Conservation (phyloP, 2,888 invertebrate species). For the Leucoma salicis region DNA sequence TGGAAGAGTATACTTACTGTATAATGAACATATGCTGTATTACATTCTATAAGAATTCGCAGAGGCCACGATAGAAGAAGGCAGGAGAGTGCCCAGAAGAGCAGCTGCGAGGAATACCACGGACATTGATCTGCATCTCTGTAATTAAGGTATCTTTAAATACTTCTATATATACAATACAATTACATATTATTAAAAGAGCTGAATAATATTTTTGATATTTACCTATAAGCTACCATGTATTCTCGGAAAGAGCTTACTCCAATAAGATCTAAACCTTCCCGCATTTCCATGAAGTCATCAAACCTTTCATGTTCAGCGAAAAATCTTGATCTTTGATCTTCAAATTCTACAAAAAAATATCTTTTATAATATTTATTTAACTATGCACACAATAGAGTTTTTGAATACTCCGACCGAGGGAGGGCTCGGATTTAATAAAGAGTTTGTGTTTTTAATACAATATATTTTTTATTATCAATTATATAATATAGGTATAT, state of each 20-base stretch:
- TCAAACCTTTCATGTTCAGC: slow-evolving; percentile 90
- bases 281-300: slow-evolving; percentile 93
- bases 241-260: slow-evolving; percentile 82
- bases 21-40: slow-evolving; percentile 91
- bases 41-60: slow-evolving; percentile 89
- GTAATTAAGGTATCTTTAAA: slow-evolving; percentile 35
- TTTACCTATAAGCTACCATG: slow-evolving; percentile 78
- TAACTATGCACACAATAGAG: too few species aligned
- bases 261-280: slow-evolving; percentile 88
- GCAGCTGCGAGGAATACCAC: slow-evolving; percentile 86
- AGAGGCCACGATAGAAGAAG: slow-evolving; percentile 92
- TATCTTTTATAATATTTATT: too few species aligned
- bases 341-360: slow-evolving; percentile 86
- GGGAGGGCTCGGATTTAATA: too few species aligned
- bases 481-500: too few species aligned
- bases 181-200: background rate
- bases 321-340: slow-evolving; percentile 89
- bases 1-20: slow-evolving; percentile 84
- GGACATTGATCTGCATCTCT: slow-evolving; percentile 79
- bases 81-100: slow-evolving; percentile 89
- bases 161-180: background rate
- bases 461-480: too few species aligned
- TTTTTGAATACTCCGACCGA: too few species aligned
- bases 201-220: slow-evolving; percentile 10
- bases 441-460: too few species aligned